Evolutionary conservation across 1,140 invertebrate genomes (phyloP), one percentile per base, ranked within the genome.

Genomic region (Caenorhabditis brenneri): DNA sequence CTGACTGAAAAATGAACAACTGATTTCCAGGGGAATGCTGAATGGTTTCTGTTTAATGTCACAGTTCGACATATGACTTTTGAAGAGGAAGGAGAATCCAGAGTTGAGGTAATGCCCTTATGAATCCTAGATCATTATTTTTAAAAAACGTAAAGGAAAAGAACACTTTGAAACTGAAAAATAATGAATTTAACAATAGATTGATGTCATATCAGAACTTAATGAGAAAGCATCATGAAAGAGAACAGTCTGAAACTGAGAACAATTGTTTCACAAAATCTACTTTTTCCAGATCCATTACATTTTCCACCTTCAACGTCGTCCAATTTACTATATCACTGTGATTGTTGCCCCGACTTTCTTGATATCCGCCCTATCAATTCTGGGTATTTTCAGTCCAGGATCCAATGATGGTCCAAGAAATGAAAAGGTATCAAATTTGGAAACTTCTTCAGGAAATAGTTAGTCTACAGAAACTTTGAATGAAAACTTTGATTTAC

Each of bases 1-100:
- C n/a, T n/a, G n/a, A n/a, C n/a, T n/a, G n/a, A n/a, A n/a, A n/a
- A n/a, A n/a, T n/a, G 5, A 80, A 80, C 16, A 16, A 31, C 15
- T 27, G 0, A 51, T 4, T 80, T 88, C 80, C 24, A 86, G 86
- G 88, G 88, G 19, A 87, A 87, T 51, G 87, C 87, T 33, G 87
- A 88, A 65, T 88, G 87, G 87, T 84, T 83, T 78, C 33, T 89
- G 16, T 82, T 91, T 48, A 89, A 91, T 81, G 89, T 89, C 6
- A 87, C 88, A 19, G 89, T 91, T 12, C 53, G 88, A 27, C 65
- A 88, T 46, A 89, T 88, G 86, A 83, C 82, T 27, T 89, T 89
- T 58, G 60, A 84, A 55, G 88, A 89, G 65, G 86, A 86, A 79
- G 86, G 86, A 0, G 86, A 87, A 48, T 83, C 51, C 6, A 36